Percentiles rank a stretch among this genome's conserved stretches.
Evolutionary conservation across 2,797 vertebrate genomes (phyloP).

Genomic region (Poeciliopsis gracilis): DNA sequence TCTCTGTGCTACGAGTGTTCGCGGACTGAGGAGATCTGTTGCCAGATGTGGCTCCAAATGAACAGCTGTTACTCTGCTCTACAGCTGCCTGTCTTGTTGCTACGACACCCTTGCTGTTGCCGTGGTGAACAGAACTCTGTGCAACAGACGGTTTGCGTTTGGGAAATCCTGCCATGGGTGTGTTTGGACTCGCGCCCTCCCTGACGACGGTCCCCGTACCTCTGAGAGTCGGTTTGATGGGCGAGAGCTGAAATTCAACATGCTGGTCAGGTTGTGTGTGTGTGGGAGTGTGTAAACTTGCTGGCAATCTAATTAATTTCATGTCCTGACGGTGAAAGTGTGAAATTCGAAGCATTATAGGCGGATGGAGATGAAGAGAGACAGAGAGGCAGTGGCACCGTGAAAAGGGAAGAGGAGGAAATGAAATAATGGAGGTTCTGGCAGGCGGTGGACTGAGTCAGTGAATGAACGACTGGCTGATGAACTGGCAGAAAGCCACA

Average conservation of each 20-base stretch:
- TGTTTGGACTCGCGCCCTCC: constrained; percentile 15
- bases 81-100: constrained; percentile 65
- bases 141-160: constrained; percentile 10
- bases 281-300: constrained; percentile 31
- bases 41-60: constrained; percentile 80
- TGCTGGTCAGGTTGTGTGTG: constrained; percentile 19
- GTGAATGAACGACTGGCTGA: constrained; percentile 32
- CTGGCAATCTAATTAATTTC: constrained; percentile 54
- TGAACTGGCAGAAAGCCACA: constrained; percentile 38
- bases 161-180: constrained; percentile 11
- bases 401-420: constrained; percentile 29
- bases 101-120: constrained; percentile 47
- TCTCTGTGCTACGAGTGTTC: constrained; percentile 14
- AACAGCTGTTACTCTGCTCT: constrained; percentile 75
- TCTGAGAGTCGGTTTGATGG: constrained; percentile 19
- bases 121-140: constrained; percentile 48
- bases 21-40: constrained; percentile 30
- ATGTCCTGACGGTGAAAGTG: constrained; percentile 58
- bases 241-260: constrained; percentile 12
- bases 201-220: not conserved
- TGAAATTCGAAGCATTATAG: constrained; percentile 58
- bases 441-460: constrained; percentile 17
- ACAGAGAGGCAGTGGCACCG: constrained; percentile 9
- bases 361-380: constrained; percentile 23
- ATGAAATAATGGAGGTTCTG: constrained; percentile 47